Percentiles rank a stretch among this genome's conserved stretches.
These are phyloP conservation scores for Hycleus cichorii DNA, from an alignment of 1,140 invertebrate genomes.

Conservation along the genomic window DNA sequence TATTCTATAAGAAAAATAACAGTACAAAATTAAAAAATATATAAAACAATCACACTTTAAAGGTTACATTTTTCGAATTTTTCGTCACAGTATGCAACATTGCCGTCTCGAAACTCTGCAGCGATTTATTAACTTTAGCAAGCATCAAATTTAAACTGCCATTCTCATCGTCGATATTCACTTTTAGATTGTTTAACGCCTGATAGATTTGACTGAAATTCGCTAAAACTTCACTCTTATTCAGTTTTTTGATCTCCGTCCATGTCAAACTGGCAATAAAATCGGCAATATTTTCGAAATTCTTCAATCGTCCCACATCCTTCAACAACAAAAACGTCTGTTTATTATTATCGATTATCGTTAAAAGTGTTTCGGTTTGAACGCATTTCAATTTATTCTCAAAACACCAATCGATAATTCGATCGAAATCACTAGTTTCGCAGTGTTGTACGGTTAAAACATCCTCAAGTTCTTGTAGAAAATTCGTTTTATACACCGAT, in stretches of 20 bases:
- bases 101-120: slow-evolving; percentile 37
- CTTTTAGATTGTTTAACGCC: slow-evolving; percentile 27
- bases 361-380: slow-evolving; percentile 16
- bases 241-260: slow-evolving; percentile 23
- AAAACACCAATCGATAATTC: slow-evolving; percentile 23
- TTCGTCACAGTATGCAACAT: slow-evolving; percentile 28
- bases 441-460: slow-evolving; percentile 37
- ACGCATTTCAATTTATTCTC: slow-evolving; percentile 22
- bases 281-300: slow-evolving; percentile 24
- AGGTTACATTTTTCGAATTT: slow-evolving; percentile 28
- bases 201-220: slow-evolving; percentile 35
- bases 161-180: slow-evolving; percentile 31
- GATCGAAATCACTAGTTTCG: slow-evolving; percentile 16
- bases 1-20: background rate
- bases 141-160: slow-evolving; percentile 32
- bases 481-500: slow-evolving; percentile 46
- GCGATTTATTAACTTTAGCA: slow-evolving; percentile 35
- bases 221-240: slow-evolving; percentile 26
- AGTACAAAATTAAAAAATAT: slow-evolving; percentile 45
- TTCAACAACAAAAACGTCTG: slow-evolving; percentile 20
- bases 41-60: slow-evolving; percentile 22
- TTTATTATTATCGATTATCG: slow-evolving; percentile 27
- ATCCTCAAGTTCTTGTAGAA: slow-evolving; percentile 47
- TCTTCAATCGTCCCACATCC: slow-evolving; percentile 12
- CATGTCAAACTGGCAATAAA: slow-evolving; percentile 28